Conservation (phyloP, 2,888 invertebrate genomes). For the Andrena minutula region DNA sequence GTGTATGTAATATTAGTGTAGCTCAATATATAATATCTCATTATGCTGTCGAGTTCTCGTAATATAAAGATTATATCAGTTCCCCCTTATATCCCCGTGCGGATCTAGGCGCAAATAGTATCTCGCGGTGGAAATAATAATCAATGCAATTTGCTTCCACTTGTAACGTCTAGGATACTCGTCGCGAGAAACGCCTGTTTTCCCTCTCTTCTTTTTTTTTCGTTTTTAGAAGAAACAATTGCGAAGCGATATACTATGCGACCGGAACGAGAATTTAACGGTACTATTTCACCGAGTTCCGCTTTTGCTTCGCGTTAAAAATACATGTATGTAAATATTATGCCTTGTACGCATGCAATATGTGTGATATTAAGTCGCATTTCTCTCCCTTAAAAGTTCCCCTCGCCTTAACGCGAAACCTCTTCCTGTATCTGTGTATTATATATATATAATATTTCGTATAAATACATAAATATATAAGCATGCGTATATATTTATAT, state of each 20-base stretch:
- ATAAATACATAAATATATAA: constrained; percentile 35
- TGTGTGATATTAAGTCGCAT: constrained; percentile 51
- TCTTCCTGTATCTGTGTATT: constrained; percentile 28
- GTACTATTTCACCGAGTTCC: constrained; percentile 47
- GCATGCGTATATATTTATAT: constrained; percentile 23
- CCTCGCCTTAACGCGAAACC: constrained; percentile 15
- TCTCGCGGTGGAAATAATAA: constrained; percentile 54
- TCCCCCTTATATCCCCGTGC: constrained; percentile 49
- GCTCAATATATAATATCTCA: constrained; percentile 60
- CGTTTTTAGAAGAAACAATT: constrained; percentile 30
- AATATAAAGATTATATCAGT: constrained; percentile 72
- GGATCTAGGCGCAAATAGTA: constrained; percentile 56
- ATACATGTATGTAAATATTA: constrained; percentile 48
- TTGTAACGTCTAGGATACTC: constrained; percentile 24
- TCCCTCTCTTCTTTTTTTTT: constrained; percentile 1
- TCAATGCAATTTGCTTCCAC: constrained; percentile 30
- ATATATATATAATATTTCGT: constrained; percentile 14
- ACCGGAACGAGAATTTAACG: constrained; percentile 43
- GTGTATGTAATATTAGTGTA: constrained; percentile 44
- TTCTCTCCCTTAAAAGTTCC: constrained; percentile 38
- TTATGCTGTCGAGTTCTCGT: constrained; percentile 65
- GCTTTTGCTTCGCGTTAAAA: constrained; percentile 41
- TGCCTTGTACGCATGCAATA: constrained; percentile 56
- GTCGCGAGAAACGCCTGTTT: constrained; percentile 14
- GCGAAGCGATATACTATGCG: constrained; percentile 34